Percentiles rank a stretch among this genome's conserved stretches.
Conservation (phyloP, 2,797 vertebrate species). For the Ataeniobius toweri region DNA sequence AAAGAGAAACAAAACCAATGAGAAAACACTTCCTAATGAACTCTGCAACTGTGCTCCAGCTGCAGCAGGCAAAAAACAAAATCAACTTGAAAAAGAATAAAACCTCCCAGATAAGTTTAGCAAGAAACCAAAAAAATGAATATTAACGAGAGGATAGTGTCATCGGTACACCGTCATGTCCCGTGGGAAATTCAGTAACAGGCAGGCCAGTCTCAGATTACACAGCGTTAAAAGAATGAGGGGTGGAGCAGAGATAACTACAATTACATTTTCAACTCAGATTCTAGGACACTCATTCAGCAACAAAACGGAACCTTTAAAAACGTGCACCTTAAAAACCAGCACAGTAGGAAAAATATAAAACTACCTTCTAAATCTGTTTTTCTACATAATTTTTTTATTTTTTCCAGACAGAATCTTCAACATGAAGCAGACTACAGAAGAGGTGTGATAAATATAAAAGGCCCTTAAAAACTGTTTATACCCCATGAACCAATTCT, state of each 20-base stretch:
- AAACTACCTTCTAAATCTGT: not conserved
- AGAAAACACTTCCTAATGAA: not conserved
- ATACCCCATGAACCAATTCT: too few species aligned
- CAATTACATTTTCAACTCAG: constrained; percentile 59
- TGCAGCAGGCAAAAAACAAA: not conserved
- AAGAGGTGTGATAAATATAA: not conserved
- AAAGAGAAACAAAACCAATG: not conserved
- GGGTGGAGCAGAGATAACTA: constrained; percentile 63
- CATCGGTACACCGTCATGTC: constrained; percentile 25
- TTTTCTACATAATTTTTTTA: not conserved
- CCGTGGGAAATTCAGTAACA: constrained; percentile 53
- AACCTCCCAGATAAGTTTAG: not conserved
- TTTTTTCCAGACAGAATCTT: not conserved
- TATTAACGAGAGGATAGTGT: constrained; percentile 24
- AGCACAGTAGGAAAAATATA: not conserved
- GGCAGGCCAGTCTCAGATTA: constrained; percentile 60
- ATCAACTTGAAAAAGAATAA: not conserved
- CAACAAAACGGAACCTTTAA: constrained; percentile 24
- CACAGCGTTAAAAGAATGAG: constrained; percentile 70
- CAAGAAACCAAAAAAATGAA: not conserved
- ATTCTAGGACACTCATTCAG: constrained; percentile 22
- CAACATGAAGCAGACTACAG: not conserved
- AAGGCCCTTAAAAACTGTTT: not conserved
- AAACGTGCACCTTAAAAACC: not conserved
- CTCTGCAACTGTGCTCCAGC: not conserved